These are phyloP conservation scores for Galago senegalensis DNA, from an alignment of 2,797 vertebrate species.

Conservation along the genomic window DNA sequence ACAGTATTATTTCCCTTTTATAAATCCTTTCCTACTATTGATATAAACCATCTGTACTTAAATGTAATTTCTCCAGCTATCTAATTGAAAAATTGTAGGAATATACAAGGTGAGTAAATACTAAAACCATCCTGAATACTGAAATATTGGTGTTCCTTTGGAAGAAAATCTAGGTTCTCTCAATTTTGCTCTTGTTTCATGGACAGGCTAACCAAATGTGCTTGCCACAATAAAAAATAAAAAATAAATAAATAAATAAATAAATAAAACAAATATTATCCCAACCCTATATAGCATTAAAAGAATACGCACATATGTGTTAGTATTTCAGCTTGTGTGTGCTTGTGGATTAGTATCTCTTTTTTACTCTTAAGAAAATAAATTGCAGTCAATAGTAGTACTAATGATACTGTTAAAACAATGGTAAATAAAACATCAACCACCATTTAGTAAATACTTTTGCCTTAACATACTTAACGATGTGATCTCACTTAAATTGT, in stretches of 20 bases:
- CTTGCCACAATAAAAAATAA: background rate
- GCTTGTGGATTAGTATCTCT: background rate
- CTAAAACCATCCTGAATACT: background rate
- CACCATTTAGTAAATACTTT: background rate
- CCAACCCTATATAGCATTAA: fast-evolving
- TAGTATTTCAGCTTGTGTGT: too few species aligned
- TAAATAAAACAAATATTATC: background rate
- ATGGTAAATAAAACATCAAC: background rate
- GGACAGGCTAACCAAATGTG: fast-evolving
- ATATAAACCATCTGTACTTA: background rate
- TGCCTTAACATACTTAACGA: background rate
- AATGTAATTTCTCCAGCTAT: background rate
- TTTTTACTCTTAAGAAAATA: background rate
- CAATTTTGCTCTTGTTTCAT: background rate
- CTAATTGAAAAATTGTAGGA: background rate
- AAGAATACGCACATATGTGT: fast-evolving
- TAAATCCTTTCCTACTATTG: background rate
- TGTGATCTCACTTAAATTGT: background rate
- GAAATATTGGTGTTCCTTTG: background rate
- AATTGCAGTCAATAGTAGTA: background rate
- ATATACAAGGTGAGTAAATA: background rate
- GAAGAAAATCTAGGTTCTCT: background rate
- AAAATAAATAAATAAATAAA: too few species aligned
- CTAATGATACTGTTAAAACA: background rate
- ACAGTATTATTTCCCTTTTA: background rate